Evolutionary conservation across 2,888 invertebrate genomes (phyloP).

Genomic region (Trachelus stipa): DNA sequence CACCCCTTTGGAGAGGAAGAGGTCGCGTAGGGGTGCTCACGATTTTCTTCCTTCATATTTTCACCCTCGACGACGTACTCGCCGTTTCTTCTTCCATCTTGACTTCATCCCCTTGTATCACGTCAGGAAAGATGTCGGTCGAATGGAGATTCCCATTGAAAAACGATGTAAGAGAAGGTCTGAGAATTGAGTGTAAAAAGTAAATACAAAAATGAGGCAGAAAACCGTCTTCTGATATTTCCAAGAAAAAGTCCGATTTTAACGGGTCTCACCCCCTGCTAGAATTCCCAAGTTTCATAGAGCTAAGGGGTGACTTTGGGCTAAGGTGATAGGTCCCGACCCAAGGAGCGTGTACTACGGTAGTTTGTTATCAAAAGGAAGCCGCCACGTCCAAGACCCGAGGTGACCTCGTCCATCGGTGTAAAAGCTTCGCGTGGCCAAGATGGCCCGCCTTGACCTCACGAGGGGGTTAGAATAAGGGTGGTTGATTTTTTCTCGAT

Average conservation of each 20-base stretch:
- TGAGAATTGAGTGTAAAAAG: neutral
- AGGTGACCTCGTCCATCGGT: slow-evolving; percentile 24
- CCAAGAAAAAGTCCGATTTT: neutral
- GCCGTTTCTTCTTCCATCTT: neutral
- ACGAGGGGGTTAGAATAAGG: slow-evolving; percentile 24
- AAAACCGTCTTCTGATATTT: neutral
- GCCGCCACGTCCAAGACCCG: slow-evolving; percentile 17
- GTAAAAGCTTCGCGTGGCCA: slow-evolving; percentile 42
- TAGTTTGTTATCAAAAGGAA: slow-evolving; percentile 48
- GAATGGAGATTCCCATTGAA: slow-evolving; percentile 14
- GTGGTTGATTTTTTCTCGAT: slow-evolving; percentile 41
- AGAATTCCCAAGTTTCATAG: neutral
- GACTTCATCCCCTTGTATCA: neutral
- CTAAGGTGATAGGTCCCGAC: neutral
- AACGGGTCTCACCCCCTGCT: neutral
- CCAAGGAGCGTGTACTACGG: slow-evolving; percentile 39
- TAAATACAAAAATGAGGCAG: slow-evolving; percentile 6
- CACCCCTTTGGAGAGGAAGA: slow-evolving; percentile 35
- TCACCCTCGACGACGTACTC: neutral
- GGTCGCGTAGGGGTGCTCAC: slow-evolving; percentile 43
- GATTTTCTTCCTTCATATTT: slow-evolving; percentile 47
- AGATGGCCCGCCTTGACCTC: slow-evolving; percentile 55
- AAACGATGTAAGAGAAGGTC: slow-evolving; percentile 23
- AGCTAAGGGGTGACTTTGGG: neutral
- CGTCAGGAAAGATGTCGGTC: neutral